A percentile compares a stretch with the other conserved stretches of the same genome.
Evolutionary conservation across 1,140 invertebrate genomes (phyloP).

Genomic region (Drosophila sp.): DNA sequence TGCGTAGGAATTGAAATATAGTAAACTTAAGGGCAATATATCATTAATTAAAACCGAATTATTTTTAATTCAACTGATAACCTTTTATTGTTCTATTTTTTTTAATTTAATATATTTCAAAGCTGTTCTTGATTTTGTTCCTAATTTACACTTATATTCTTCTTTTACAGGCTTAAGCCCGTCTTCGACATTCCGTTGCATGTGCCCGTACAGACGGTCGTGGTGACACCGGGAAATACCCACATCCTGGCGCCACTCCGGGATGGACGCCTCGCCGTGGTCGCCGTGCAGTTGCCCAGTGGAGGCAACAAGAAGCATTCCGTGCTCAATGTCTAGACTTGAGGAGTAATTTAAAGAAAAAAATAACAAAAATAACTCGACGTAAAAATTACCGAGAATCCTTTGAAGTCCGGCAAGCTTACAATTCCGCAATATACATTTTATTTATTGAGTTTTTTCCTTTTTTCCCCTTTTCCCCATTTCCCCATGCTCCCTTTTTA

Average conservation of each 20-base stretch:
- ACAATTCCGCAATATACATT: slow-evolving; percentile 4
- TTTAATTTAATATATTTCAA: too few species aligned
- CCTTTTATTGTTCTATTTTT: too few species aligned
- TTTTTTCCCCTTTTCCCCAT: background rate
- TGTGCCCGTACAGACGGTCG: slow-evolving; percentile 87
- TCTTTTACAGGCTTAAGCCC: slow-evolving; percentile 84
- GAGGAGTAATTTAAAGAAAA: background rate
- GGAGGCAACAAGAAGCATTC: slow-evolving; percentile 79
- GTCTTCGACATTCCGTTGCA: slow-evolving; percentile 86
- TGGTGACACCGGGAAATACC: slow-evolving; percentile 87
- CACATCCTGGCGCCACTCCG: slow-evolving; percentile 87
- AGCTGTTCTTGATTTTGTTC: too few species aligned
- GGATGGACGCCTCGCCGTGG: slow-evolving; percentile 88
- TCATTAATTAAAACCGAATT: too few species aligned
- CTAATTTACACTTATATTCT: background rate
- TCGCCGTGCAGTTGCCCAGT: slow-evolving; percentile 82
- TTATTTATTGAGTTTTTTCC: slow-evolving; percentile 6
- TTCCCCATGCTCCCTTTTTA: background rate
- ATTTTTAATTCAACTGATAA: too few species aligned
- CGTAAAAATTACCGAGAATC: background rate
- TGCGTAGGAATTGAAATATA: too few species aligned
- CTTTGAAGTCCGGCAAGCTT: slow-evolving; percentile 3
- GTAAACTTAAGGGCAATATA: too few species aligned
- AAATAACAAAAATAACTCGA: too few species aligned
- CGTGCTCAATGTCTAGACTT: slow-evolving; percentile 77